phyloP scores from a whole-genome alignment of 1,140 invertebrate genomes.

The Littorina saxatilis region DNA sequence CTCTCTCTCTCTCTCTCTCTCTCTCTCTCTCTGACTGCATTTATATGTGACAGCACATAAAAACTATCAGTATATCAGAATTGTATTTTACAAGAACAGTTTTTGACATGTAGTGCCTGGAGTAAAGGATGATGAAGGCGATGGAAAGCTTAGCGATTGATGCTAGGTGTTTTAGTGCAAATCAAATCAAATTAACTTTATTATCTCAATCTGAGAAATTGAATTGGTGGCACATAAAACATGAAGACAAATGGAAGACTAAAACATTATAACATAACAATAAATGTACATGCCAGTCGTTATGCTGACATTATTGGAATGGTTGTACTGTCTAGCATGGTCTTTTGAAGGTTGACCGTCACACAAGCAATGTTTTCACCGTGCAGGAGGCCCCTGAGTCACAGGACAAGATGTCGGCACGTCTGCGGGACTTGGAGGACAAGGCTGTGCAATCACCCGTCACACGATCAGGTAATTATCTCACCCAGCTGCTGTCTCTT shows the following conservation, averaged over 20 bases:
- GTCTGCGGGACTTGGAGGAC: not conserved
- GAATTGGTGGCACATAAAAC: too few relatives aligned
- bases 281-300: not conserved
- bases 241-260: not conserved
- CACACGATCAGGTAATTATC: conserved; percentile 6
- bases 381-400: conserved; percentile 3
- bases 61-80: too few relatives aligned
- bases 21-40: too few relatives aligned
- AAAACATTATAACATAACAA: not conserved
- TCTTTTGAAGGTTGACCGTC: not conserved
- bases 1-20: conserved; percentile 13
- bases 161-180: not conserved
- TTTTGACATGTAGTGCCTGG: too few relatives aligned
- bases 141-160: not conserved
- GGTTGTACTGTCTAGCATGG: not conserved
- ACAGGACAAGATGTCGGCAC: not conserved
- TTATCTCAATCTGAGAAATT: too few relatives aligned
- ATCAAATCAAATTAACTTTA: not conserved
- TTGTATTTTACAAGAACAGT: too few relatives aligned
- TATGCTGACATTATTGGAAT: not conserved
- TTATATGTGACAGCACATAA: too few relatives aligned
- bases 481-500: too few relatives aligned
- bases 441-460: not conserved
- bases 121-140: too few relatives aligned
- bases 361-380: not conserved